phyloP scores from a whole-genome alignment of 2,888 invertebrate genomes.

The Lasioglossum zephyrum region DNA sequence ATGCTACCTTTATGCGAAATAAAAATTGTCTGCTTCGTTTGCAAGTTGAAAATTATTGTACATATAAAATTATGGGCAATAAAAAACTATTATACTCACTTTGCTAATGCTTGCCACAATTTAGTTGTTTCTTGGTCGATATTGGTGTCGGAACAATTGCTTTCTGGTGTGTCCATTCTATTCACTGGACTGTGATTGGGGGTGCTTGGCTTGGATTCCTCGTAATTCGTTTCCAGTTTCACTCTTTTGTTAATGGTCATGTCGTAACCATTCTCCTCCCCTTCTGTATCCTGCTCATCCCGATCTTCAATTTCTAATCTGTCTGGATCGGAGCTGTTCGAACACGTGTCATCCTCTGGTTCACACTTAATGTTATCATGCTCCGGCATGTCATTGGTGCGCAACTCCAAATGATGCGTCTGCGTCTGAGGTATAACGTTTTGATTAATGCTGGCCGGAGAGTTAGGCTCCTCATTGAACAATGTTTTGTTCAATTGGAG shows the following conservation, averaged over 20 bases:
- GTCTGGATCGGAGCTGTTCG: slow-evolving; percentile 91
- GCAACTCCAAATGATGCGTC: slow-evolving; percentile 79
- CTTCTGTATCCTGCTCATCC: slow-evolving; percentile 79
- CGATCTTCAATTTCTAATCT: slow-evolving; percentile 89
- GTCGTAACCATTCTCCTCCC: slow-evolving; percentile 80
- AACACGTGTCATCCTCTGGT: slow-evolving; percentile 88
- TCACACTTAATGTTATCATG: slow-evolving; percentile 83
- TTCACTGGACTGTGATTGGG: slow-evolving; percentile 81
- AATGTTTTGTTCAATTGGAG: slow-evolving; percentile 81
- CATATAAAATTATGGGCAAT: neutral
- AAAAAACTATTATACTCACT: slow-evolving; percentile 66
- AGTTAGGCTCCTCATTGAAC: slow-evolving; percentile 81
- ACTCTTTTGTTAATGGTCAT: slow-evolving; percentile 79
- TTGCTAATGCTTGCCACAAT: slow-evolving; percentile 80
- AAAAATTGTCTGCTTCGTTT: neutral
- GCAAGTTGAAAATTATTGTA: no score
- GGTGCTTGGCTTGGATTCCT: slow-evolving; percentile 76
- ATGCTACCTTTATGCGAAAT: neutral
- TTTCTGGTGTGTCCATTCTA: slow-evolving; percentile 83
- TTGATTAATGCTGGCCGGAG: slow-evolving; percentile 83
- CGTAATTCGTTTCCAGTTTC: slow-evolving; percentile 75
- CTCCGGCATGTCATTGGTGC: slow-evolving; percentile 71
- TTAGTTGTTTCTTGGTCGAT: slow-evolving; percentile 81
- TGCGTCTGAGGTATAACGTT: slow-evolving; percentile 80
- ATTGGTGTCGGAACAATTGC: slow-evolving; percentile 82